Base-by-base conservation (phyloP, 1,140 invertebrate species). In the Planococcus citri region DNA sequence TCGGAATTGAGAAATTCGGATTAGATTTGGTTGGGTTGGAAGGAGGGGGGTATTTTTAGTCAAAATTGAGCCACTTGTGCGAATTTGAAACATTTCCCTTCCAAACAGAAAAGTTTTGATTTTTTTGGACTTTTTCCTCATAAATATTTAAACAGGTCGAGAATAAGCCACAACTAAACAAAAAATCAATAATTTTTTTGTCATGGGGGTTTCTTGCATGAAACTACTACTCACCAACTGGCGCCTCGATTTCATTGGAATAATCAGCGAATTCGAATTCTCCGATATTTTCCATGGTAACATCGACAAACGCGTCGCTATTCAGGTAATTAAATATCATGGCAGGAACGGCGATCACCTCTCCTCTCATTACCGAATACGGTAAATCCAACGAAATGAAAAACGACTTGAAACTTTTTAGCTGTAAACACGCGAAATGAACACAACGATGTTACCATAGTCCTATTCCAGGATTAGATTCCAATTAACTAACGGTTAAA, bases 281-380 rank as follows among this genome's bases (percentile, higher is more conserved):
- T 64, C 87, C 86, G 0, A 83, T 81, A 76, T 95, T 95, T 74
- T 93, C 88, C 70, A 97, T 80, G 0, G 88, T 90, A 0, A 97
- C 86, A 74, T 92, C 89, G 1, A 90, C 90, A 12, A 81, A 82
- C 0, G 94, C 79, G 74, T 94, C 88, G 58, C 86, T 86, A 12
- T 86, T 83, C 75, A 92, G 81, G 74, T 97, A 94, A 79, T 97
- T 99, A 78, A 94, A 94, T 4, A 99, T 86, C 22, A 95, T 87
- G 21, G 94, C 89, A 69, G 97, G 89, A 70, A 97, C 83, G 0
- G 90, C 88, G 57, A 98, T 82, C 22, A 91, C 87, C 81, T 99
- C 97, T 71, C 94, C 95, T 68, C 88, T 83, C 71, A 93, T 89
- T 1, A 99, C 86, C 0, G 89, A 88, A 75, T 94, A 93, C 0